phyloP scores from a whole-genome alignment of 2,888 invertebrate genomes.

The Ecdyonurus torrentis region DNA sequence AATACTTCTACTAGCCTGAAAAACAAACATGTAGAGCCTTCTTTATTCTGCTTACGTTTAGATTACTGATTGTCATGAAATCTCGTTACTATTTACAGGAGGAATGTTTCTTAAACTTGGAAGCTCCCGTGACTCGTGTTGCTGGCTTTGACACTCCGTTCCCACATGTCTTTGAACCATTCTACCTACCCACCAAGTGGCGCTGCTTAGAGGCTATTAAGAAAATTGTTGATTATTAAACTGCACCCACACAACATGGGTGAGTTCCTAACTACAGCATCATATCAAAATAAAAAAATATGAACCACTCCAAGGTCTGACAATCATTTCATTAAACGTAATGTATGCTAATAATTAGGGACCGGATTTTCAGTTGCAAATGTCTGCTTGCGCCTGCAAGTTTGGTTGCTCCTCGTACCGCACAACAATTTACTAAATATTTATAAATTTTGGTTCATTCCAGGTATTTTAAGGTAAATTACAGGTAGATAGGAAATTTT shows the following conservation, averaged over 20 bases:
- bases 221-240: constrained; percentile 53
- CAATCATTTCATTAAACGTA: too few species aligned
- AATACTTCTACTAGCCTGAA: too few species aligned
- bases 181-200: constrained; percentile 91
- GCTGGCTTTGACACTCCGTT: constrained; percentile 97
- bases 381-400: too few species aligned
- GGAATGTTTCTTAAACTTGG: constrained; percentile 85
- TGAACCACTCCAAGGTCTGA: too few species aligned
- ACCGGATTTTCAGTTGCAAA: too few species aligned
- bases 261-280: neutral
- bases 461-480: too few species aligned
- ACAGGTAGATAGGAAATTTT: too few species aligned
- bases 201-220: constrained; percentile 71
- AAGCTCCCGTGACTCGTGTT: constrained; percentile 79
- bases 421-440: too few species aligned
- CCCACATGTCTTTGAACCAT: constrained; percentile 89
- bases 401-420: too few species aligned
- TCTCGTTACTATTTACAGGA: constrained; percentile 44
- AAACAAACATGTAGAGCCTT: constrained; percentile 2
- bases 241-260: neutral
- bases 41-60: constrained; percentile 10
- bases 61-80: neutral
- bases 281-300: neutral
- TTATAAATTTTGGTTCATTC: too few species aligned
- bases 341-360: too few species aligned